Evolutionary conservation across 2,888 invertebrate genomes (phyloP).

Genomic region (Himalopsyche anomala): DNA sequence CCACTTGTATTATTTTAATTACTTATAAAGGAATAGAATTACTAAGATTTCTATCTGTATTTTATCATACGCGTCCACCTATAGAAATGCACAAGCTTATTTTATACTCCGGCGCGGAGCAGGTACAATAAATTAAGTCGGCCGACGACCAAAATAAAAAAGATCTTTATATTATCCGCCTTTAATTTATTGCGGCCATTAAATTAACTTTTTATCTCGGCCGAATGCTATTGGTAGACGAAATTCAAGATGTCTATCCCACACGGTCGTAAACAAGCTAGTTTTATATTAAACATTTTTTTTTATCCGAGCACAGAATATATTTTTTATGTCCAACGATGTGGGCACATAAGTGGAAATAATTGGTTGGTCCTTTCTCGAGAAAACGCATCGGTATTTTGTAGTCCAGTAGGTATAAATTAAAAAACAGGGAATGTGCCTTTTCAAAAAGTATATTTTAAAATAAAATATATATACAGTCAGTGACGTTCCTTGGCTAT

Average conservation of each 20-base stretch:
- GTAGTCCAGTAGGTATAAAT: background rate
- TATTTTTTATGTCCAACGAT: background rate
- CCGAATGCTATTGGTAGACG: conserved; percentile 29
- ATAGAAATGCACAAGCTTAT: conserved; percentile 1
- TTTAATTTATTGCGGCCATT: conserved; percentile 58
- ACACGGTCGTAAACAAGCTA: conserved; percentile 19
- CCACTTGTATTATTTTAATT: too few relatives aligned
- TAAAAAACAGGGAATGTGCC: too few relatives aligned
- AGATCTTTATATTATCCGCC: conserved; percentile 52
- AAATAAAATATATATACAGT: too few relatives aligned
- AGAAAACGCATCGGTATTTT: conserved; percentile 14
- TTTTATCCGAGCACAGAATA: conserved; percentile 17
- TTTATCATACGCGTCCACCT: too few relatives aligned
- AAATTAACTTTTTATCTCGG: conserved; percentile 56
- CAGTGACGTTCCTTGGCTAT: too few relatives aligned
- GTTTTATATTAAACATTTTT: conserved; percentile 31
- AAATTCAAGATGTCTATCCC: conserved; percentile 34
- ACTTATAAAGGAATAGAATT: too few relatives aligned
- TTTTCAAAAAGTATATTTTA: too few relatives aligned
- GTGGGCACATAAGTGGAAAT: conserved; percentile 16
- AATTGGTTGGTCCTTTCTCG: conserved; percentile 1
- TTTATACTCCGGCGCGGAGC: conserved; percentile 9
- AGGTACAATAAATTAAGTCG: conserved; percentile 52
- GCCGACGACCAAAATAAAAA: conserved; percentile 55
- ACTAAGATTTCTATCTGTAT: too few relatives aligned